A percentile compares a stretch with the other conserved stretches of the same genome.
Evolutionary conservation across 92 coral and sea anemone species (phyloP).

Genomic region (Palythoa caribaeorum): DNA sequence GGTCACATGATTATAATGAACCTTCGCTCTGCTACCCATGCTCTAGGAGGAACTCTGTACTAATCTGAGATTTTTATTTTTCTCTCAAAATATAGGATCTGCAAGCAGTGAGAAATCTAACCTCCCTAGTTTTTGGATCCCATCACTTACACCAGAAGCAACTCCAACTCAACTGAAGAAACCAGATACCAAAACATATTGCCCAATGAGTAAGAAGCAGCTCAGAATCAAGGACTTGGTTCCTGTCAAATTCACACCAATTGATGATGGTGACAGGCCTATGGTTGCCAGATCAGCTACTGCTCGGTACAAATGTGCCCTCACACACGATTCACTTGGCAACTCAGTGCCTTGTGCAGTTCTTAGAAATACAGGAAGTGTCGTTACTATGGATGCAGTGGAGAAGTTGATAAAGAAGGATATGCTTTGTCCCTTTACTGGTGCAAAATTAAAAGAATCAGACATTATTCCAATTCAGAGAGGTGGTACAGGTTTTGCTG

Average conservation of each 20-base stretch:
- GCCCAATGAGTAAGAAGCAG: conserved; percentile 93
- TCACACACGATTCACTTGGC: conserved; percentile 94
- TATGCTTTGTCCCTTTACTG: conserved; percentile 96
- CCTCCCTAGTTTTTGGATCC: conserved; percentile 97
- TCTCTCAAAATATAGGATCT: conserved; percentile 27
- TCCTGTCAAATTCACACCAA: conserved; percentile 82
- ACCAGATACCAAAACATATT: conserved; percentile 93
- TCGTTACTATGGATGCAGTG: conserved; percentile 98
- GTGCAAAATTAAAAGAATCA: conserved; percentile 79
- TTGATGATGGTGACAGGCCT: conserved; percentile 77
- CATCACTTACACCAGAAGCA: conserved; percentile 96
- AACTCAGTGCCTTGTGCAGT: conserved; percentile 98
- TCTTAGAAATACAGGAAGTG: conserved; percentile 90
- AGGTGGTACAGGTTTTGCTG: conserved; percentile 99
- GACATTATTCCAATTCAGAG: conserved; percentile 93
- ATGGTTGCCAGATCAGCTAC: conserved; percentile 79
- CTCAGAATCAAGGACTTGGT: conserved; percentile 91
- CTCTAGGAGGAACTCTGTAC: too few relatives aligned
- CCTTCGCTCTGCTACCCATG: too few relatives aligned
- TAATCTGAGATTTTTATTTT: neutral
- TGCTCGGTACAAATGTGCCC: conserved; percentile 92
- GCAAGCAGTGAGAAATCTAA: conserved; percentile 61
- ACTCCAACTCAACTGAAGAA: conserved; percentile 85
- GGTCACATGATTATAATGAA: too few relatives aligned
- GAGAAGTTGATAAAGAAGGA: conserved; percentile 94